These are phyloP conservation scores for Mionectes macconnelli DNA, from an alignment of 2,113 vertebrate species.

Conservation along the genomic window DNA sequence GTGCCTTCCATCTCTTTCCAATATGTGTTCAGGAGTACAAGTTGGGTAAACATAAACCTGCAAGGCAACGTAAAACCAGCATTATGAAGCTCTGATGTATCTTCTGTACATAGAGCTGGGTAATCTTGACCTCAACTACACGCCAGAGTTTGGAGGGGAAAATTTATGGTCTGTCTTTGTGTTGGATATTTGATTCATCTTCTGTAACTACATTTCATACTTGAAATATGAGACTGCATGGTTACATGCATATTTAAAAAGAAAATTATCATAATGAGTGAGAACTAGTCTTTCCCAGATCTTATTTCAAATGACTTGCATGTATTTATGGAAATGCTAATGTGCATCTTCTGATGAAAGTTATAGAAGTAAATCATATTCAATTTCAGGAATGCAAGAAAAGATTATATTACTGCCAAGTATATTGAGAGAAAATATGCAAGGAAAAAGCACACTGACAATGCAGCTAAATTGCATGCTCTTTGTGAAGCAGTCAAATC, in stretches of 20 bases:
- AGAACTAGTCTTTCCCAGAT: background rate
- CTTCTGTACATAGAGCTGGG: background rate
- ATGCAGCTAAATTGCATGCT: slow-evolving; percentile 73
- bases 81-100: background rate
- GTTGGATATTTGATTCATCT: background rate
- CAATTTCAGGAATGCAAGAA: slow-evolving; percentile 87
- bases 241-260: background rate
- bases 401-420: slow-evolving; percentile 96
- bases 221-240: background rate
- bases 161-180: accelerated
- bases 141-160: background rate
- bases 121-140: background rate
- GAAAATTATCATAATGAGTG: background rate
- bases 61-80: background rate
- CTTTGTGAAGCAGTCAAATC: slow-evolving; percentile 87
- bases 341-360: background rate
- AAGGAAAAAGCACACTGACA: slow-evolving; percentile 75
- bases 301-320: background rate
- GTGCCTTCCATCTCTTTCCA: background rate
- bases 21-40: background rate
- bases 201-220: background rate
- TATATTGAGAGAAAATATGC: slow-evolving; percentile 91
- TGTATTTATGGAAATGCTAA: slow-evolving; percentile 15
- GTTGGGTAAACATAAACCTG: background rate
- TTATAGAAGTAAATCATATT: background rate